Percentiles rank a stretch among this genome's conserved stretches.
Evolutionary conservation across 2,888 invertebrate species (phyloP).

Genomic region (Sinotaia quadrata): DNA sequence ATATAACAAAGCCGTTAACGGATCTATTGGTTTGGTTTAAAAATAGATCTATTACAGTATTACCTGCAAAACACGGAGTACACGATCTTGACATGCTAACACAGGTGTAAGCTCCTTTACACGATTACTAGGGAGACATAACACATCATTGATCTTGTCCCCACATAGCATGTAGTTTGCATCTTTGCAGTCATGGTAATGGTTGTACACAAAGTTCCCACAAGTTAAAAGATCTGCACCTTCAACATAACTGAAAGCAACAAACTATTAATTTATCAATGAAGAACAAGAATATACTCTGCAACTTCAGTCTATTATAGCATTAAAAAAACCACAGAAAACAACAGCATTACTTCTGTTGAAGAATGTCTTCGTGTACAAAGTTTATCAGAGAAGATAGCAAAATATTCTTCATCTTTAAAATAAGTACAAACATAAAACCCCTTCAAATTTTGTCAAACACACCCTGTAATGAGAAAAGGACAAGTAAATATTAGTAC

Average conservation of each 20-base stretch:
- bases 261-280: neutral
- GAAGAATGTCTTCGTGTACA: no score
- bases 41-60: neutral
- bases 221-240: slow-evolving; percentile 90
- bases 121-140: slow-evolving; percentile 76
- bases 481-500: no score
- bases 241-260: slow-evolving; percentile 81
- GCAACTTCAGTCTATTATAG: no score
- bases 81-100: slow-evolving; percentile 87
- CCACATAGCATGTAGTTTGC: slow-evolving; percentile 89
- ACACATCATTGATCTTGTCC: slow-evolving; percentile 89
- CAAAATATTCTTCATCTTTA: no score
- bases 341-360: neutral
- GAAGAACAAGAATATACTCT: no score
- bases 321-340: neutral
- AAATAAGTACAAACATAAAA: no score
- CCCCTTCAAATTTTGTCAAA: no score
- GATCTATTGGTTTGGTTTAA: no score
- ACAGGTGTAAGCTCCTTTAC: slow-evolving; percentile 76
- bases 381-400: no score
- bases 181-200: slow-evolving; percentile 91
- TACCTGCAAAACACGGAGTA: slow-evolving; percentile 81
- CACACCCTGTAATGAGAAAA: no score
- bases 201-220: slow-evolving; percentile 81
- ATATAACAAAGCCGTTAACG: no score